Evolutionary conservation across 2,888 invertebrate species (phyloP).

Genomic region (Ditula angustiorana): DNA sequence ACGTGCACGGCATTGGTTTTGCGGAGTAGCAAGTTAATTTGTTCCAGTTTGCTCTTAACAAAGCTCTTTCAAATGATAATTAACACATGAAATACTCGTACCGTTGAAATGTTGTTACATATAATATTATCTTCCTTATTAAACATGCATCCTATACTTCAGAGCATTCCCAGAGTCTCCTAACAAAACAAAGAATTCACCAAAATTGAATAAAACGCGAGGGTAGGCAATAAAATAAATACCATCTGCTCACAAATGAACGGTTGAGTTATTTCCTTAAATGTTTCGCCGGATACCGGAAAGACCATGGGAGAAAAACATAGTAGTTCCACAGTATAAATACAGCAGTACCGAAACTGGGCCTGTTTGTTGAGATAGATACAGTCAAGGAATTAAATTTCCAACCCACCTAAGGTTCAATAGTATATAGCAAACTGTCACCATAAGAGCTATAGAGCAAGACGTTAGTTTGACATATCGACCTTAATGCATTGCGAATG

Average conservation of each 20-base stretch:
- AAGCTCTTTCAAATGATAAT: no score
- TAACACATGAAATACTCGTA: no score
- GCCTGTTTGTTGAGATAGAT: background rate
- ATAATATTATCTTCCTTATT: background rate
- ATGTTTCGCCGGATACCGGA: background rate
- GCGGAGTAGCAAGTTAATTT: no score
- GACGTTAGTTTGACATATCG: no score
- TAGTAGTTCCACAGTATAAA: background rate
- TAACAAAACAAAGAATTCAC: constrained; percentile 15
- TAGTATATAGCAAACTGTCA: no score
- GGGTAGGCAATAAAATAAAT: constrained; percentile 31
- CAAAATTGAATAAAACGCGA: constrained; percentile 14
- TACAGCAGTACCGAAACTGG: background rate
- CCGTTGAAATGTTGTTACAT: no score
- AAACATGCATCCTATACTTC: constrained; percentile 3
- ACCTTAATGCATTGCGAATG: no score
- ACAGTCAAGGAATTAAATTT: no score
- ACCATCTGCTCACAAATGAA: constrained; percentile 29
- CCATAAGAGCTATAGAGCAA: no score
- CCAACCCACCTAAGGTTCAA: no score
- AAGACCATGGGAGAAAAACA: constrained; percentile 7
- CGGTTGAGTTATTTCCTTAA: constrained; percentile 24
- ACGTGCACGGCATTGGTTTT: no score
- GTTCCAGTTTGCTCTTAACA: no score
- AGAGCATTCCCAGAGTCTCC: background rate